Conservation (phyloP, 2,888 invertebrate genomes). For the Alloscopus bannaensis region DNA sequence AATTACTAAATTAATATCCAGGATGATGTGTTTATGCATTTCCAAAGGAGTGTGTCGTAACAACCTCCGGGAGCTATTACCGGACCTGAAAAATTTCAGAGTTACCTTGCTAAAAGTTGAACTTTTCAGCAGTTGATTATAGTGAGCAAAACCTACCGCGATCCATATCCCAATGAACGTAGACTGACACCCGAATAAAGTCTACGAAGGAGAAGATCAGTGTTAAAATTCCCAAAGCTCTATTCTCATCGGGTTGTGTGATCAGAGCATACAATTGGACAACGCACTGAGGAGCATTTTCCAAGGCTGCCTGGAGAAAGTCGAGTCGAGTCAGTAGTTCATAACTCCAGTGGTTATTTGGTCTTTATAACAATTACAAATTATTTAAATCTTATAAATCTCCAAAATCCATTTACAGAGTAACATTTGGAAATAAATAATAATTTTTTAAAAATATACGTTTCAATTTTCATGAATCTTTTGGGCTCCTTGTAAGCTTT, state of each 20-base stretch:
- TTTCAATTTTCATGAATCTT: slow-evolving; percentile 68
- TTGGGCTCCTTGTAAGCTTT: slow-evolving; percentile 69
- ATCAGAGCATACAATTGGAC: slow-evolving; percentile 68
- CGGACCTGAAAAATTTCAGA: slow-evolving; percentile 58
- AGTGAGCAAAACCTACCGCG: slow-evolving; percentile 54
- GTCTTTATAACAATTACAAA: slow-evolving; percentile 60
- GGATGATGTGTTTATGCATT: slow-evolving; percentile 60
- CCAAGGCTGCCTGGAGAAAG: slow-evolving; percentile 70
- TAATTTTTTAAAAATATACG: slow-evolving; percentile 36
- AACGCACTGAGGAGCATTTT: slow-evolving; percentile 72
- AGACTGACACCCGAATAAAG: slow-evolving; percentile 68
- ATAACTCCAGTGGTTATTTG: slow-evolving; percentile 69
- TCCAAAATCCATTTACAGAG: neutral
- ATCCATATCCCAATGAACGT: slow-evolving; percentile 69
- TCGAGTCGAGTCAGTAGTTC: slow-evolving; percentile 69
- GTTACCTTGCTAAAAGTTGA: neutral
- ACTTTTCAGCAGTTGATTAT: neutral
- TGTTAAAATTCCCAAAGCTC: slow-evolving; percentile 63
- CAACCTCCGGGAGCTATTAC: slow-evolving; percentile 66
- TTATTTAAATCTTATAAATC: neutral
- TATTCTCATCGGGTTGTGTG: slow-evolving; percentile 63
- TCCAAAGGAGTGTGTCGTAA: slow-evolving; percentile 59
- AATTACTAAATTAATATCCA: slow-evolving; percentile 70
- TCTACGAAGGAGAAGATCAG: slow-evolving; percentile 69
- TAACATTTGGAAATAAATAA: neutral